Percentiles rank a stretch among this genome's conserved stretches.
These are phyloP conservation scores for Hoplodrina ambigua DNA, from an alignment of 2,888 invertebrate species.

Conservation along the genomic window DNA sequence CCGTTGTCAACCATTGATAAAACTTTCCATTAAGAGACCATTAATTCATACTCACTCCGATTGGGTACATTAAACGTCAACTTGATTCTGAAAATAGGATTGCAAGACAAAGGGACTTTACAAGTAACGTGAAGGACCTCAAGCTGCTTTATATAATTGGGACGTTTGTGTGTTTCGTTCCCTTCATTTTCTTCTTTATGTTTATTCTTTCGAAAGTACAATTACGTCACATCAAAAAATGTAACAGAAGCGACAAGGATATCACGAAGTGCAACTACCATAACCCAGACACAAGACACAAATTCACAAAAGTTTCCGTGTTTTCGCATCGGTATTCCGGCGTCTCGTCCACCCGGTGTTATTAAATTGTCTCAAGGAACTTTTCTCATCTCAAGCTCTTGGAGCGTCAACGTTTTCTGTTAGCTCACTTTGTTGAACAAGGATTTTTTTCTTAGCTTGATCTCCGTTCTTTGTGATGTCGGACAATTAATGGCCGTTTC, in stretches of 20 bases:
- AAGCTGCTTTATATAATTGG: background rate
- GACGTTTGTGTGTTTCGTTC: background rate
- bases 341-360: slow-evolving; percentile 76
- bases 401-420: slow-evolving; percentile 68
- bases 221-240: background rate
- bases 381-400: slow-evolving; percentile 82
- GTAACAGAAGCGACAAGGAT: slow-evolving; percentile 27
- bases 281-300: slow-evolving; percentile 56
- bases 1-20: too few relatives aligned
- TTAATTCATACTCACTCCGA: too few relatives aligned
- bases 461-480: slow-evolving; percentile 59
- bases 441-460: slow-evolving; percentile 66
- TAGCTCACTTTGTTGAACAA: slow-evolving; percentile 67
- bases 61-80: too few relatives aligned
- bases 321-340: slow-evolving; percentile 72
- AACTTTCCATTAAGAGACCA: too few relatives aligned
- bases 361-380: slow-evolving; percentile 86
- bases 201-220: background rate
- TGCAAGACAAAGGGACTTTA: background rate
- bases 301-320: slow-evolving; percentile 66
- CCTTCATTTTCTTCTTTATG: background rate
- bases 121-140: background rate
- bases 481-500: slow-evolving; percentile 57
- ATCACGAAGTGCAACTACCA: slow-evolving; percentile 52
- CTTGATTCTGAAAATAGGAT: background rate